A percentile compares a stretch with the other conserved stretches of the same genome.
phyloP scores from a whole-genome alignment of 2,888 invertebrate species.

The Drosophila kuntzei region DNA sequence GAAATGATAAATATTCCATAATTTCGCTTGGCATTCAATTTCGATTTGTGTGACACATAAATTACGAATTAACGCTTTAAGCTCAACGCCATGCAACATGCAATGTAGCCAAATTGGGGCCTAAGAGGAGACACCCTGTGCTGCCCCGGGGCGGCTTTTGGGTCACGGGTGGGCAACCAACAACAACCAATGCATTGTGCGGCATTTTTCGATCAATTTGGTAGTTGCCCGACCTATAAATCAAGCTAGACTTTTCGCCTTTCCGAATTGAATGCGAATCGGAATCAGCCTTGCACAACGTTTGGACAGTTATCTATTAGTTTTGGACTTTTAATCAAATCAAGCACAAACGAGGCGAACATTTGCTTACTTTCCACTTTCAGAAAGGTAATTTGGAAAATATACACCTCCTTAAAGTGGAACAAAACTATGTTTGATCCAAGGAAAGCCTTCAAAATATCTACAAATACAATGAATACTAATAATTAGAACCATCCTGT shows the following conservation, averaged over 20 bases:
- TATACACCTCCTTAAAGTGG: background rate
- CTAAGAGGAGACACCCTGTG: background rate
- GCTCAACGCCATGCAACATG: constrained; percentile 66
- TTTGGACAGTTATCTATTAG: constrained; percentile 26
- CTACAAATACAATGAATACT: background rate
- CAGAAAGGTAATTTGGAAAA: background rate
- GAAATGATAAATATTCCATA: constrained; percentile 86
- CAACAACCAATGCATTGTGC: constrained; percentile 41
- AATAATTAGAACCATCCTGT: too few species aligned
- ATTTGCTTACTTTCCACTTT: background rate
- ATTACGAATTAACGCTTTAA: constrained; percentile 86
- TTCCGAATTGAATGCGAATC: background rate
- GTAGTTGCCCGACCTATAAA: constrained; percentile 43
- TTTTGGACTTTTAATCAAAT: background rate
- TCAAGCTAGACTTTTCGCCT: constrained; percentile 14
- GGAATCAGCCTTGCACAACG: constrained; percentile 3
- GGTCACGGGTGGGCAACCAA: constrained; percentile 58
- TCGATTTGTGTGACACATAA: constrained; percentile 85
- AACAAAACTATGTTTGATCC: too few species aligned
- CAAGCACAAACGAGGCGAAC: background rate
- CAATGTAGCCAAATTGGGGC: constrained; percentile 22
- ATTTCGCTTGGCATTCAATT: constrained; percentile 86
- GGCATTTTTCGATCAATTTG: constrained; percentile 54
- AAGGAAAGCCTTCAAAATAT: background rate
- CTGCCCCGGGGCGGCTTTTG: constrained; percentile 34